Evolutionary conservation across 2,888 invertebrate genomes (phyloP).

Genomic region (Hirtodrosophila cameraria): DNA sequence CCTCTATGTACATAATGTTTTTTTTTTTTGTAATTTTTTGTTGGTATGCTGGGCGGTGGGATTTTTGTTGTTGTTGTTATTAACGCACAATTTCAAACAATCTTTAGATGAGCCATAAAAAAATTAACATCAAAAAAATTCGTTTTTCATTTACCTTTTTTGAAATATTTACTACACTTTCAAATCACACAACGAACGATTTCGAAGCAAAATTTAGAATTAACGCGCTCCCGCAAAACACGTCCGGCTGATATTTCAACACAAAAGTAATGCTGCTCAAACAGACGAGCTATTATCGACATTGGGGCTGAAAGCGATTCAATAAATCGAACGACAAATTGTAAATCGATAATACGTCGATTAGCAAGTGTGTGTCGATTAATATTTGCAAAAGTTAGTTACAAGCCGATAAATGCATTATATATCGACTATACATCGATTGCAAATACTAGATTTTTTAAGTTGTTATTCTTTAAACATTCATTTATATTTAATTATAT

Average conservation of each 20-base stretch:
- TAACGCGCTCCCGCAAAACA: slow-evolving; percentile 55
- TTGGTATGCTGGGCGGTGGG: slow-evolving; percentile 6
- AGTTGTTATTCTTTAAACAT: too few species aligned
- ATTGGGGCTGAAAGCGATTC: slow-evolving; percentile 12
- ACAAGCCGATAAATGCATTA: too few species aligned
- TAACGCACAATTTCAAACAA: slow-evolving; percentile 60
- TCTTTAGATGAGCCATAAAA: slow-evolving; percentile 53
- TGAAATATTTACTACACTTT: slow-evolving; percentile 59
- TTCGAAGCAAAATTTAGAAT: slow-evolving; percentile 44
- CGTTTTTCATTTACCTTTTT: slow-evolving; percentile 72
- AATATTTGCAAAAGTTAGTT: too few species aligned
- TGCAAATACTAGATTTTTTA: background rate
- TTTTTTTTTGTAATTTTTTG: slow-evolving; percentile 32
- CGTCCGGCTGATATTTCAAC: slow-evolving; percentile 59
- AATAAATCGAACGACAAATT: too few species aligned
- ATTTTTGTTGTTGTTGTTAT: slow-evolving; percentile 26
- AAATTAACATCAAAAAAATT: slow-evolving; percentile 41
- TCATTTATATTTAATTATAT: too few species aligned
- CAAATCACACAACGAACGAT: slow-evolving; percentile 48
- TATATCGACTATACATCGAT: slow-evolving; percentile 17
- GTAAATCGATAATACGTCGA: too few species aligned
- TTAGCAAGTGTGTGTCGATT: too few species aligned
- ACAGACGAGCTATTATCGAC: slow-evolving; percentile 33
- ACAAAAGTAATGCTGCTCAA: slow-evolving; percentile 53
- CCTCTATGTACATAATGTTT: slow-evolving; percentile 25